Percentiles rank a stretch among this genome's conserved stretches.
phyloP scores from a whole-genome alignment of 35 echinoderm and acorn worm species.

The Heliocidaris tuberculata region DNA sequence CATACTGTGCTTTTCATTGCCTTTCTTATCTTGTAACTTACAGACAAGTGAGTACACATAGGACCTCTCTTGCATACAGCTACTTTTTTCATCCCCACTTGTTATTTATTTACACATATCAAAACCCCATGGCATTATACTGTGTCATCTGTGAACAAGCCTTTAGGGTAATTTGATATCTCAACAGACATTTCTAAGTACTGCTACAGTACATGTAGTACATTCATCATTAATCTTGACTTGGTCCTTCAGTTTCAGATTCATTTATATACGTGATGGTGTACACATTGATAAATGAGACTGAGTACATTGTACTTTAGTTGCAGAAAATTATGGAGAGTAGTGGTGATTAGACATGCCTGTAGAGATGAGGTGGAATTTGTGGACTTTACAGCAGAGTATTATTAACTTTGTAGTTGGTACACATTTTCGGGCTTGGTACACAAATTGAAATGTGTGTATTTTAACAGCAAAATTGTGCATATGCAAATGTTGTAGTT shows the following conservation, averaged over 20 bases:
- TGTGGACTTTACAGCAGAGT: neutral
- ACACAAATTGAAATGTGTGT: no score
- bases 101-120: no score
- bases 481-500: no score
- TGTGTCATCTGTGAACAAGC: no score
- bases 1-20: no score
- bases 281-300: neutral
- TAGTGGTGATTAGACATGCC: neutral
- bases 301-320: neutral
- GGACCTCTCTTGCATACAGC: no score
- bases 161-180: neutral
- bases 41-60: no score
- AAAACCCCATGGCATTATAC: no score
- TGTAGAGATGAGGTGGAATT: neutral
- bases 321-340: neutral
- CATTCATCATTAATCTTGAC: neutral
- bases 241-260: neutral
- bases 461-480: no score
- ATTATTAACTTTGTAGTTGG: neutral
- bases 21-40: no score
- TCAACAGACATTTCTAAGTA: neutral
- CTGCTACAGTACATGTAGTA: neutral
- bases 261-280: neutral
- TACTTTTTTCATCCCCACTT: no score
- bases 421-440: no score